Evolutionary conservation across 2,888 invertebrate species (phyloP).

Genomic region (Polyploca ridens): DNA sequence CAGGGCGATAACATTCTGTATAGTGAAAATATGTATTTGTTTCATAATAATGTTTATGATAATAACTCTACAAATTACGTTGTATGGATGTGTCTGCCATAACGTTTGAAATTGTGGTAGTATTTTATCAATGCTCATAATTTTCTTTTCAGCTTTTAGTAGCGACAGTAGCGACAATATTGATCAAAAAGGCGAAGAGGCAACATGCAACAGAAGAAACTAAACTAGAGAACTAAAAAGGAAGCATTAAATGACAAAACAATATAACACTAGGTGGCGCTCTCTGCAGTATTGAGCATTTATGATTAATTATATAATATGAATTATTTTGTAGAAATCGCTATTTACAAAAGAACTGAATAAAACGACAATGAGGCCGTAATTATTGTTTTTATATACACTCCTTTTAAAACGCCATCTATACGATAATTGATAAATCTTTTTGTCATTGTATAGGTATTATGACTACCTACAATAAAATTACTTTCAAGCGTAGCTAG

Average conservation of each 20-base stretch:
- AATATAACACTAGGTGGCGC: neutral
- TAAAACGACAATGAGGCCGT: neutral
- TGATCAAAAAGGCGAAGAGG: neutral
- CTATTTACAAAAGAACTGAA: neutral
- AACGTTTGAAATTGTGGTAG: neutral
- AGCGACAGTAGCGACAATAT: neutral
- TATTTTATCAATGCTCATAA: neutral
- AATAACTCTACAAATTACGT: too few species aligned
- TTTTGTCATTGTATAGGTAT: neutral
- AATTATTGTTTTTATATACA: neutral
- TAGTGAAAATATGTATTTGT: too few species aligned
- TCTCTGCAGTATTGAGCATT: neutral
- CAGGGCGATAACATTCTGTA: too few species aligned
- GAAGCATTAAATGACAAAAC: neutral
- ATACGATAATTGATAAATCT: neutral
- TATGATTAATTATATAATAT: neutral
- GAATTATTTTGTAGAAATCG: neutral
- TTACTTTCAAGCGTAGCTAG: neutral
- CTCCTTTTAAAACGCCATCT: neutral
- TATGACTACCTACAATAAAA: neutral
- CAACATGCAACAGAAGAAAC: neutral
- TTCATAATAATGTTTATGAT: too few species aligned
- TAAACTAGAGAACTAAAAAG: neutral
- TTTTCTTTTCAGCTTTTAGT: conserved; percentile 4
- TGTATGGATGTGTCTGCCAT: too few species aligned